A percentile compares a stretch with the other conserved stretches of the same genome.
These are phyloP conservation scores for Leptonema lineaticorne DNA, from an alignment of 1,140 invertebrate species.

Conservation along the genomic window DNA sequence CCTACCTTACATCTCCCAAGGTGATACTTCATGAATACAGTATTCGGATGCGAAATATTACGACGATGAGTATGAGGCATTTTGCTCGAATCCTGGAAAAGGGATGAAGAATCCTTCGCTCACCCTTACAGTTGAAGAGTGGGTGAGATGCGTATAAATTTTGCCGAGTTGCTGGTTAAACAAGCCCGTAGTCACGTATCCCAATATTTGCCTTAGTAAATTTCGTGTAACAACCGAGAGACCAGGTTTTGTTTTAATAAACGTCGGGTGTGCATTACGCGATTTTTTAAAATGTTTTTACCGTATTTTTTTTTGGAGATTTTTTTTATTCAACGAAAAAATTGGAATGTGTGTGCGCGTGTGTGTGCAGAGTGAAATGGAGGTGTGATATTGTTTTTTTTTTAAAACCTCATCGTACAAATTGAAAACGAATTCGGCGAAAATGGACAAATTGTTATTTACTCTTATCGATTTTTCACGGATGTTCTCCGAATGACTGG, in stretches of 20 bases:
- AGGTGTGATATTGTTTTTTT: slow-evolving; percentile 14
- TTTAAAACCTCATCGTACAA: too few species aligned
- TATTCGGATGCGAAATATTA: slow-evolving; percentile 26
- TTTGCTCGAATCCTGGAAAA: background rate
- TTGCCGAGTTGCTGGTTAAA: slow-evolving; percentile 16
- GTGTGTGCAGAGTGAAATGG: too few species aligned
- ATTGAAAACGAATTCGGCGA: too few species aligned
- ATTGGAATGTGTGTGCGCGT: too few species aligned
- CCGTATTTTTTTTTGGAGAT: background rate
- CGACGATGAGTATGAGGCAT: background rate
- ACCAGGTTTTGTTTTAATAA: slow-evolving; percentile 41
- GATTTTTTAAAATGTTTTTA: background rate
- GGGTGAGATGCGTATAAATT: background rate
- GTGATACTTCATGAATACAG: slow-evolving; percentile 24
- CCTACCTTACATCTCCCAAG: slow-evolving; percentile 16
- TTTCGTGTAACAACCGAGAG: slow-evolving; percentile 36
- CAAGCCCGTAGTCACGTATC: slow-evolving; percentile 38
- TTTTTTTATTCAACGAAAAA: too few species aligned
- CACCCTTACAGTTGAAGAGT: background rate
- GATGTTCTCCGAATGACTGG: too few species aligned
- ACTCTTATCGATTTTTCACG: too few species aligned
- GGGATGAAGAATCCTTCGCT: background rate
- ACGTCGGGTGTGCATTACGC: slow-evolving; percentile 38
- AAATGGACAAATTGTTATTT: too few species aligned
- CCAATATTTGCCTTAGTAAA: slow-evolving; percentile 41